Percentiles rank a stretch among this genome's conserved stretches.
Conservation (phyloP, 2,888 invertebrate genomes). For the Leptura quadrifasciata region DNA sequence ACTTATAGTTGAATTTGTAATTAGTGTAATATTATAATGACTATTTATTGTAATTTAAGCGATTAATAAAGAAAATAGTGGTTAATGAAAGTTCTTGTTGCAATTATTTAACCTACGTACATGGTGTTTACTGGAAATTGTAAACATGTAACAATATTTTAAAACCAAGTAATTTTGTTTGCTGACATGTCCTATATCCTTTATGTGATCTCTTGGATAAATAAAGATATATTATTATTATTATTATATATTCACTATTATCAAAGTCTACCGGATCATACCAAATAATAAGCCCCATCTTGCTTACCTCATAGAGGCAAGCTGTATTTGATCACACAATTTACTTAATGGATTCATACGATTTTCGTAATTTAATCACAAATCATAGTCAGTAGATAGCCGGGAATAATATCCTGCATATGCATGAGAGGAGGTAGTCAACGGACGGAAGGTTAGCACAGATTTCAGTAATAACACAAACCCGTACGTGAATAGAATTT, state of each 20-base stretch:
- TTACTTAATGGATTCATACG: slow-evolving; percentile 19
- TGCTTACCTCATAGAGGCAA: background rate
- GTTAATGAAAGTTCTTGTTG: too few species aligned
- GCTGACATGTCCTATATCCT: too few species aligned
- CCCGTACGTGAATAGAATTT: slow-evolving; percentile 28
- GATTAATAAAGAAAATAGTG: too few species aligned
- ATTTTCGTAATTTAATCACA: slow-evolving; percentile 36
- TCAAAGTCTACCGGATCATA: background rate
- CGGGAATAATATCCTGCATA: slow-evolving; percentile 26
- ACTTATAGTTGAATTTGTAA: too few species aligned
- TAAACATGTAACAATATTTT: too few species aligned
- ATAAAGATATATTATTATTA: too few species aligned
- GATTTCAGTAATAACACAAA: slow-evolving; percentile 14
- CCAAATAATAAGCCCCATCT: background rate
- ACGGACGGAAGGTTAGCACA: slow-evolving; percentile 29
- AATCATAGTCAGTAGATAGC: slow-evolving; percentile 28
- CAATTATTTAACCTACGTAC: too few species aligned
- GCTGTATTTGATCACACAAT: slow-evolving; percentile 14
- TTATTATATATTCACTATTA: background rate
- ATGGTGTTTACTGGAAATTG: too few species aligned
- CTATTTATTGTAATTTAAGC: too few species aligned
- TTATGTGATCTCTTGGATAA: too few species aligned
- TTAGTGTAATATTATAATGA: too few species aligned
- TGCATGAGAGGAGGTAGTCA: slow-evolving; percentile 28
- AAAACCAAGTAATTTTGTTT: too few species aligned